Base-by-base conservation (phyloP, 2,888 invertebrate species). In the Meteorus colon region DNA sequence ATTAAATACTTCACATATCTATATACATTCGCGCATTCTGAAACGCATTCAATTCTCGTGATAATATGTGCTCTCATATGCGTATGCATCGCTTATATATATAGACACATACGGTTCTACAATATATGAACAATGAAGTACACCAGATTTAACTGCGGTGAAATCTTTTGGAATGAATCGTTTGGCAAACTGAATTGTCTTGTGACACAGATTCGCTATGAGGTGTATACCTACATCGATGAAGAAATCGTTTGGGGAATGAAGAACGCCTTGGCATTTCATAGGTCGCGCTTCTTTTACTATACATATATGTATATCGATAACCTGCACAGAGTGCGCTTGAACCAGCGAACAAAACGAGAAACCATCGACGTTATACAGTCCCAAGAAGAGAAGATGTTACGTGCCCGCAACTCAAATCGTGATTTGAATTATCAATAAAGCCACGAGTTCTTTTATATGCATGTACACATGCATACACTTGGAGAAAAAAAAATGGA, bases 371-470 rank as follows among this genome's bases (percentile, higher is more conserved):
- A 73, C 69, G 76, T 68, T 69, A 55, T 70, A 84, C 81, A 82
- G 84, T 88, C 88, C 86, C 84, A 84, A 86, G 88, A 88, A 89
- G 85, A 88, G 87, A 87, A 88, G 88, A 88, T 88, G 88, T 89
- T 88, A 88, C 88, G 88, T 88, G 88, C 87, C 84, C 82, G 84
- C 83, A 81, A 79, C 83, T 73, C 74, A 74, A 72, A 75, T 77
- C 85, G 86, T 86, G 86, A 83, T 81, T 80, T 79, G 86, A 84
- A 86, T 85, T 77, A 77, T 72, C 76, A 74, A 80, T 80, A 55
- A 70, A 37, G 2, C 55, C 19, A 63, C 45, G 34, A 34, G 16
- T n/a, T 31, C 34, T 19, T 12, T 41, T 65, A 34, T 16, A 37
- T n/a, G n/a, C 14, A 63, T 63, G 14, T 29, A 24, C 6, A 62